Base-by-base conservation (phyloP, 2,888 invertebrate species). In the Sepioteuthis lessoniana region DNA sequence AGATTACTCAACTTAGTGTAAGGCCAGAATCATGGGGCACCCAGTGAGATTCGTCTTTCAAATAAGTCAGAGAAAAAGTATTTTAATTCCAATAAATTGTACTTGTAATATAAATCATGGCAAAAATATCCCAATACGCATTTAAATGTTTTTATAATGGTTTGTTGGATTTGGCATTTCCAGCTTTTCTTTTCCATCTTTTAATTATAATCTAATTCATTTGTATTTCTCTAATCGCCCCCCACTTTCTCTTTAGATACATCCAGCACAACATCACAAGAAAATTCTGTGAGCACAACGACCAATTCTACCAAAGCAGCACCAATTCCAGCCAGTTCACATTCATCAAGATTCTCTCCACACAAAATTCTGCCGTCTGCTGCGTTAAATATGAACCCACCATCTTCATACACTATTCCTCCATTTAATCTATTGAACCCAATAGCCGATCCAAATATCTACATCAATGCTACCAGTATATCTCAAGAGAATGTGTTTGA, bases 401-500 rank as follows among this genome's bases (percentile, higher is more conserved):
- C 92, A 35, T 92, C 91, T n/a, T 46, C 92, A 8, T 92, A 92
- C 38, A 28, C 47, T 19, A 35, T 92, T 3, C 92, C 92, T 8
- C 92, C 92, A 47, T 47, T 92, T 35, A 46, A 47, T 46, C 31
- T 92, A n/a, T 35, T 92, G 19, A 92, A 42, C 16, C 46, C 46
- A n/a, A 13, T 92, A 31, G 21, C 92, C 0, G 93, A 93, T 38
- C 93, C 50, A 28, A 47, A 93, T 35, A 35, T 93, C 50, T 93
- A 93, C 90, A 91, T 94, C 42, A 95, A 93, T 55, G 37, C 92
- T 50, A 93, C 93, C 46, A 94, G 91, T 50, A 94, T 94, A 35
- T 93, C 95, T 1, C 47, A 95, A n/a, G 96, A 96, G 90, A 95
- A 95, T 46, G 95, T 96, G 8, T 96, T 96, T 95, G 97, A 97